Evolutionary conservation across 2,113 vertebrate genomes (phyloP).

Genomic region (Nyctibius bracteatus): DNA sequence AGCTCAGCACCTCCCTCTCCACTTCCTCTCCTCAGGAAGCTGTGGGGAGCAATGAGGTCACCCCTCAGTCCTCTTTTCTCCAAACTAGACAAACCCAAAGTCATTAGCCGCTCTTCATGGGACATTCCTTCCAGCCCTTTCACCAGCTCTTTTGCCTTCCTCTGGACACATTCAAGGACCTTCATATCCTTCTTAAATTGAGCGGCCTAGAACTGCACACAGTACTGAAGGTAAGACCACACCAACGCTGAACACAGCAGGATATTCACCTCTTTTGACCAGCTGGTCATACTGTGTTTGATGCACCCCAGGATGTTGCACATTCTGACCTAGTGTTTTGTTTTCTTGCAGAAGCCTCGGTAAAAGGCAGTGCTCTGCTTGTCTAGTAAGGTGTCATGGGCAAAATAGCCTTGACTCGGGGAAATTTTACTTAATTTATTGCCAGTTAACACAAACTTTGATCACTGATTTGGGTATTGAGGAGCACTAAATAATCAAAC

Average conservation of each 20-base stretch:
- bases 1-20: too few relatives aligned
- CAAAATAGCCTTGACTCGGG: background rate
- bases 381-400: background rate
- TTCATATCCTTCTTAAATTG: too few relatives aligned
- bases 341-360: background rate
- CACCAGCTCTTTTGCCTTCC: background rate
- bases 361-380: background rate
- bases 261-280: background rate
- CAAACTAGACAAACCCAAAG: background rate
- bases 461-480: background rate
- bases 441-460: background rate
- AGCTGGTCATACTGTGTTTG: background rate
- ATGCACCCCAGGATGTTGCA: background rate
- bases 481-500: background rate
- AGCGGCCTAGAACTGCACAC: background rate
- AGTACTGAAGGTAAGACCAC: background rate
- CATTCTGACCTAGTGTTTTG: background rate
- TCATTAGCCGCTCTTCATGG: background rate
- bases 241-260: too few relatives aligned
- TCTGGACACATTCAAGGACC: too few relatives aligned
- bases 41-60: too few relatives aligned
- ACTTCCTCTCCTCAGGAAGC: background rate
- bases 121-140: background rate
- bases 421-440: background rate
- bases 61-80: too few relatives aligned